phyloP scores from a whole-genome alignment of 1,140 invertebrate species.

The Drosophila athabasca region DNA sequence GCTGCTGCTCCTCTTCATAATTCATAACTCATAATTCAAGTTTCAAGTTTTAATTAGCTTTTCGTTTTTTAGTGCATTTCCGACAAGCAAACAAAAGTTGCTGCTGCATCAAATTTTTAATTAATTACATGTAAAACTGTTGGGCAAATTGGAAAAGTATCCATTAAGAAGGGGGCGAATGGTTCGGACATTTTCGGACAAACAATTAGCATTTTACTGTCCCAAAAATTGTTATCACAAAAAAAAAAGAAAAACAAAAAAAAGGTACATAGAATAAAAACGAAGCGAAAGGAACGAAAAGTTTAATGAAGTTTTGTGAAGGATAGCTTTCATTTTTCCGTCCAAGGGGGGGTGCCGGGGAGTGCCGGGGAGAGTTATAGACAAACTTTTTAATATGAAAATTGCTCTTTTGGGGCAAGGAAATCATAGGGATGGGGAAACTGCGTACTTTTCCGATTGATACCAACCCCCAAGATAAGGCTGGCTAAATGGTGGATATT shows the following conservation, averaged over 20 bases:
- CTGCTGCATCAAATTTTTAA: conserved; percentile 72
- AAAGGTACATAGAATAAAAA: conserved; percentile 2
- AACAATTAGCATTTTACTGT: conserved; percentile 70
- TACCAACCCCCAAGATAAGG: conserved; percentile 7
- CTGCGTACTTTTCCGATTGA: conserved; percentile 29
- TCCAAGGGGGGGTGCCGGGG: background rate
- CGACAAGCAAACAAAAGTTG: conserved; percentile 61
- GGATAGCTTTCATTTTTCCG: conserved; percentile 43
- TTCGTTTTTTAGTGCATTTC: conserved; percentile 59
- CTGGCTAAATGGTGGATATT: background rate
- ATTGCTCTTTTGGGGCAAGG: conserved; percentile 50
- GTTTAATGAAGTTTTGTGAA: conserved; percentile 62
- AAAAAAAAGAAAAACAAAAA: conserved; percentile 18
- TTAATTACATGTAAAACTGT: conserved; percentile 74
- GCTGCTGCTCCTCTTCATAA: conserved; percentile 38
- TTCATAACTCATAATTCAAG: conserved; percentile 2
- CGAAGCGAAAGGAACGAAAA: conserved; percentile 26
- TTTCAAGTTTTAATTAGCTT: conserved; percentile 76
- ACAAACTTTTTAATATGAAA: conserved; percentile 76
- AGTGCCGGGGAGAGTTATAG: conserved; percentile 7
- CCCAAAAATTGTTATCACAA: conserved; percentile 34
- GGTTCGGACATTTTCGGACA: conserved; percentile 47
- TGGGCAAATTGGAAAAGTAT: conserved; percentile 34
- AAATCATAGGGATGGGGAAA: conserved; percentile 20
- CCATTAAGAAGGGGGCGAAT: background rate